Evolutionary conservation across 2,888 invertebrate species (phyloP).

Genomic region (Yponomeuta malinellus): DNA sequence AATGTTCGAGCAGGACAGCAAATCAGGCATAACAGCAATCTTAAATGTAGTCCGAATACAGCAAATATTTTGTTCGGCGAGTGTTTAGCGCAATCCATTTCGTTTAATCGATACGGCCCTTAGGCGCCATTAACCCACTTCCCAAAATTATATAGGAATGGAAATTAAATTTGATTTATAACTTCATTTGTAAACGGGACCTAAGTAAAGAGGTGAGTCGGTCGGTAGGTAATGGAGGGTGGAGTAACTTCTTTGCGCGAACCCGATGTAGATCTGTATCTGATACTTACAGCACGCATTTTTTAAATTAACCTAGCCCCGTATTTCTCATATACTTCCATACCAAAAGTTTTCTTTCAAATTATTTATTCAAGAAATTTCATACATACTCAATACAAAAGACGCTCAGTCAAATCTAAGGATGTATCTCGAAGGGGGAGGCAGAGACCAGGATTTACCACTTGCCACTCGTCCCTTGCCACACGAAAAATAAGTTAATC

Average conservation of each 20-base stretch:
- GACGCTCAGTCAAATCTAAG: too few species aligned
- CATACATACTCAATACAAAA: too few species aligned
- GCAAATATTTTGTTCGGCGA: too few species aligned
- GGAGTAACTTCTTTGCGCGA: neutral
- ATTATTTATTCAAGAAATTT: too few species aligned
- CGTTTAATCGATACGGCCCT: constrained; percentile 14
- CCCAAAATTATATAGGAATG: neutral
- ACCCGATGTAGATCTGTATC: neutral
- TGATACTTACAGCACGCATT: neutral
- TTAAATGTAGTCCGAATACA: too few species aligned
- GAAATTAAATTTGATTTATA: constrained; percentile 9
- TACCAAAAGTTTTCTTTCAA: too few species aligned
- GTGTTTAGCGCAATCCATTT: neutral
- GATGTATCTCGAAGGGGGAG: too few species aligned
- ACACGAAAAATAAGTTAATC: too few species aligned
- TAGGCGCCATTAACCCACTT: constrained; percentile 3
- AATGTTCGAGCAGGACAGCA: too few species aligned
- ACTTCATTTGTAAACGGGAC: constrained; percentile 1
- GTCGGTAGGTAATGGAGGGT: neutral
- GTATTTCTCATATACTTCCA: neutral
- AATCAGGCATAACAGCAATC: too few species aligned
- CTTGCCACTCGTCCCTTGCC: too few species aligned
- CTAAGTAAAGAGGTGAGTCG: neutral
- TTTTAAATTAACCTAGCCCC: neutral
- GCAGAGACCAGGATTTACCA: too few species aligned